A percentile compares a stretch with the other conserved stretches of the same genome.
These are phyloP conservation scores for Phoenicopterus ruber DNA, from an alignment of 2,113 vertebrate species.

Conservation along the genomic window DNA sequence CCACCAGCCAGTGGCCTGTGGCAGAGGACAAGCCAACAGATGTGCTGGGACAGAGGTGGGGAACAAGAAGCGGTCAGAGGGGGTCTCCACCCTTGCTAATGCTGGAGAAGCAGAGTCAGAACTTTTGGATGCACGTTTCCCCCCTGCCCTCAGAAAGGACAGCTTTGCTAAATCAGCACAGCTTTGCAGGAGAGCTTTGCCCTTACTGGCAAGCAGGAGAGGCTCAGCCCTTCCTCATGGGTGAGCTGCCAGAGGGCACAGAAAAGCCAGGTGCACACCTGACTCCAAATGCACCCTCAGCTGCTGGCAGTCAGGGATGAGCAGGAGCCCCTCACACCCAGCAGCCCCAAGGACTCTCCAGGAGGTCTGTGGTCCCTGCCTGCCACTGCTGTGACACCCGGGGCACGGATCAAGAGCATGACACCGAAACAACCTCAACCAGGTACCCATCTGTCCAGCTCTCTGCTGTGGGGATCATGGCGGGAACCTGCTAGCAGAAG, in stretches of 20 bases:
- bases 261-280: neutral
- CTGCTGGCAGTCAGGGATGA: neutral
- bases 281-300: neutral
- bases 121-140: neutral
- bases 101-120: neutral
- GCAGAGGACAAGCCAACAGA: neutral
- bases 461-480: neutral
- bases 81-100: neutral
- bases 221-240: neutral
- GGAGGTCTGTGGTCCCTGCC: neutral
- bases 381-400: neutral
- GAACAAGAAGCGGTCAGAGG: neutral
- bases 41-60: neutral
- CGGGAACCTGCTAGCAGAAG: neutral
- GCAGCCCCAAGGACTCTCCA: neutral
- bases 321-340: neutral
- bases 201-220: neutral
- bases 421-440: neutral
- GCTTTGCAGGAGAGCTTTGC: neutral
- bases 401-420: neutral
- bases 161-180: neutral
- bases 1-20: neutral
- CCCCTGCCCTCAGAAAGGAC: neutral
- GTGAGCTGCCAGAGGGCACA: neutral
- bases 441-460: neutral